Evolutionary conservation across 1,140 invertebrate species (phyloP).

Genomic region (Holcopasites calliopsidis): DNA sequence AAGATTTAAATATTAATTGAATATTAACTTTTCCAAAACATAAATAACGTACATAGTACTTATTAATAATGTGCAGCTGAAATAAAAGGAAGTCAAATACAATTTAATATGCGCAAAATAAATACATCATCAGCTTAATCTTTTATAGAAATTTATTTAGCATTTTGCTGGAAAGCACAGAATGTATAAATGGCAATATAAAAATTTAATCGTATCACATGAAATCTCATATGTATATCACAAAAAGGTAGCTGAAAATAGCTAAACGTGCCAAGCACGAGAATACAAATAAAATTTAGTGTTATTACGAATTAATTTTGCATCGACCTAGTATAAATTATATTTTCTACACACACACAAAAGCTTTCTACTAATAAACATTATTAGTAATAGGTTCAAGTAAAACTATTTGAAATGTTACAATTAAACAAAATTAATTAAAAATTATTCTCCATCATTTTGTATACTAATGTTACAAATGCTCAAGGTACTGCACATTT

Average conservation of each 20-base stretch:
- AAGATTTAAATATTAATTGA: neutral
- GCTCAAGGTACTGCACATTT: neutral
- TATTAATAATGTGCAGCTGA: conserved; percentile 16
- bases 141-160: conserved; percentile 24
- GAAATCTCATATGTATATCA: neutral
- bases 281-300: too few relatives aligned
- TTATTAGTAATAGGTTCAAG: neutral
- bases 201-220: neutral
- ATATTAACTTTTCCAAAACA: neutral
- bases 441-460: neutral
- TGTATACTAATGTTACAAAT: neutral
- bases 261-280: too few relatives aligned
- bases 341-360: too few relatives aligned
- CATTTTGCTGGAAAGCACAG: neutral
- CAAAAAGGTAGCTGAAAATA: neutral
- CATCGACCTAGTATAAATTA: too few relatives aligned
- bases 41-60: conserved; percentile 14
- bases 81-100: neutral
- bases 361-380: too few relatives aligned
- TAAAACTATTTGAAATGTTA: neutral
- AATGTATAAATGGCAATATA: neutral
- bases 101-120: conserved; percentile 25
- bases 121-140: conserved; percentile 23
- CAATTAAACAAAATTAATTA: too few relatives aligned
- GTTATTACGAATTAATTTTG: too few relatives aligned